Base-by-base conservation (phyloP, 2,113 vertebrate genomes). In the Dolichallabes microphthalmus region DNA sequence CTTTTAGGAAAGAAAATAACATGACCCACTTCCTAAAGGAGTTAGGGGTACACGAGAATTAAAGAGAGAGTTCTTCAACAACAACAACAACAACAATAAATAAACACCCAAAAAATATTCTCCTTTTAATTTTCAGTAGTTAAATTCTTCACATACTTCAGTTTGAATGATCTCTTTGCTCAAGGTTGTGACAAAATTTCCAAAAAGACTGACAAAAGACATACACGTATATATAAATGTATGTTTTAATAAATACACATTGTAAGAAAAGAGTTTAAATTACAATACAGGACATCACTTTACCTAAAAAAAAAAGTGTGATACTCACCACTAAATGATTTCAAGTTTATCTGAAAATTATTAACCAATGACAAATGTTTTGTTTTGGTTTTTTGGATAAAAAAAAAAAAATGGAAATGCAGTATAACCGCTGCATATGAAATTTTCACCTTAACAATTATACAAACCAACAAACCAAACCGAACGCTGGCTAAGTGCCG, bases 1-100 rank as follows among this genome's bases (percentile, higher is more conserved):
- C 25, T 84, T 83, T 83, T 80, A 57, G 81, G 25, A 74, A 80
- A 30, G 61, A 81, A 75, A 75, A 84, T 85, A 86, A 82, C 52
- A 76, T 85, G 88, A 85, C 86, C 86, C 86, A 89, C 19, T 85
- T 89, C n/a, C 53, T 63, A 11, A 87, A 80, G 81, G 50, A 45
- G 86, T 80, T 52, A 52, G 50, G 50, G 27, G 8, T 77, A 68
- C 30, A 53, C n/a, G 50, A 64, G 22, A 57, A 74, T 45, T 53
- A 61, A 55, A 15, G 39, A 4, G 5, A 74, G 6, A 19, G 15
- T 13, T 75, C 75, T 9, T 6, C 19, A 2, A 11, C 13, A 25
- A 12, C 39, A n/a, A 71, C 25, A 55, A 9, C 22, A 6, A 53
- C 12, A 32, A 53, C 11, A 25, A 69, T 1, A 32, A 17, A 32